Evolutionary conservation across 2,113 vertebrate species (phyloP).

Genomic region (Apodemus sylvaticus): DNA sequence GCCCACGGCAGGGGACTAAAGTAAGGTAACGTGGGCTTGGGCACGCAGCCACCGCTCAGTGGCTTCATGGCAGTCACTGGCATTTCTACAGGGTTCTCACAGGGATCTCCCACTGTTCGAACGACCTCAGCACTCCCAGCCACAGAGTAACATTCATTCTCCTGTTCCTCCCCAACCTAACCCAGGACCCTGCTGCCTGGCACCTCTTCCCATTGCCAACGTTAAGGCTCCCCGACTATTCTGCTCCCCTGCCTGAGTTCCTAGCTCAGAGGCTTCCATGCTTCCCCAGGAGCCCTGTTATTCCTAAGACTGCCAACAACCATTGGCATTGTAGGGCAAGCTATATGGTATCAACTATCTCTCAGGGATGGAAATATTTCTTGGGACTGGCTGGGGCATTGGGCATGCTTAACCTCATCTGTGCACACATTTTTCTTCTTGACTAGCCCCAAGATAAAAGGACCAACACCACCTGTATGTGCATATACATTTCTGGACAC

Average conservation of each 20-base stretch:
- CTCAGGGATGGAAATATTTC: background rate
- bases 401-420: background rate
- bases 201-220: background rate
- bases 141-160: background rate
- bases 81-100: background rate
- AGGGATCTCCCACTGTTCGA: background rate
- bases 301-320: background rate
- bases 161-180: background rate
- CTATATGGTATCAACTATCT: background rate
- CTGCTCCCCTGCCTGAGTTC: background rate
- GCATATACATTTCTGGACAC: background rate
- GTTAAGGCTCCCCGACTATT: background rate
- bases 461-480: background rate
- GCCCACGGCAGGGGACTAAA: background rate
- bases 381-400: background rate
- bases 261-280: background rate
- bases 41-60: background rate
- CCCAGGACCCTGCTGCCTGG: background rate
- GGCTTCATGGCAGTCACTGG: background rate
- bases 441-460: background rate
- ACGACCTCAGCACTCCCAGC: background rate
- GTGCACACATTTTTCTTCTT: background rate
- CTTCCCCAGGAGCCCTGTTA: background rate
- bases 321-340: background rate
- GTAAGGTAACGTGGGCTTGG: background rate